Evolutionary conservation across 37 sponge, comb jelly and placozoan genomes (phyloP), one percentile per base, ranked within the genome.

Genomic region (Halichondria panicea): DNA sequence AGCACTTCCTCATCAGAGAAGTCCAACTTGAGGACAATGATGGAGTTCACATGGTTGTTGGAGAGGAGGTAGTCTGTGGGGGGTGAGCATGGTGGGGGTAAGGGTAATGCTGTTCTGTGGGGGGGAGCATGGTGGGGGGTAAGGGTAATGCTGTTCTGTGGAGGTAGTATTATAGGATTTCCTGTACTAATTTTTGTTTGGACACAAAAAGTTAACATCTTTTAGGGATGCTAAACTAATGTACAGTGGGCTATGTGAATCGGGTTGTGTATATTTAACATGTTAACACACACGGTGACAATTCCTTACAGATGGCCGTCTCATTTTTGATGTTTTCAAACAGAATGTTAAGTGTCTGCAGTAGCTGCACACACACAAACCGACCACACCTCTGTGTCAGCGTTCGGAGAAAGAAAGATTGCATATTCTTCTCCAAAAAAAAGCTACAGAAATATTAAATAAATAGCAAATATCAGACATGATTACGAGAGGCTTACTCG

Each of bases 391-490:
- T 83, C 66, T 96, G 96, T 40, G 89, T 71, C 38, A 99, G 83
- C 34, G 81, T 91, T 31, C 79, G 78, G 52, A 93, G 75, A 59
- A 99, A 96, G 69, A 81, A 91, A 27, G 83, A 43, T 78, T 90
- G 93, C 92, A 99, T 99, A 66, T 91, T 93, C 87, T 99, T 93
- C 72, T 99, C 99, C 54, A 93, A 62, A 68, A 99, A 99, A 64
- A 90, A 99, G 68, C 98, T 97, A 70, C 25, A 70, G 50, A 34
- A 19, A 76, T 22, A 35, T 55, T 13, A 57, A 21, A 57, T 44
- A n/a, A 25, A 28, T 46, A n/a, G 25, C 24, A 70, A 50, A 27
- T 35, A 19, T 61, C 6, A 63, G 3, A 48, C 57, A 52, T 3
- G 58, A 37, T 46, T 18, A 77, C 34, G 25, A 2, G 36, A 11